Conservation (phyloP, 2,797 vertebrate genomes). For the Hoplostethus mediterraneus region DNA sequence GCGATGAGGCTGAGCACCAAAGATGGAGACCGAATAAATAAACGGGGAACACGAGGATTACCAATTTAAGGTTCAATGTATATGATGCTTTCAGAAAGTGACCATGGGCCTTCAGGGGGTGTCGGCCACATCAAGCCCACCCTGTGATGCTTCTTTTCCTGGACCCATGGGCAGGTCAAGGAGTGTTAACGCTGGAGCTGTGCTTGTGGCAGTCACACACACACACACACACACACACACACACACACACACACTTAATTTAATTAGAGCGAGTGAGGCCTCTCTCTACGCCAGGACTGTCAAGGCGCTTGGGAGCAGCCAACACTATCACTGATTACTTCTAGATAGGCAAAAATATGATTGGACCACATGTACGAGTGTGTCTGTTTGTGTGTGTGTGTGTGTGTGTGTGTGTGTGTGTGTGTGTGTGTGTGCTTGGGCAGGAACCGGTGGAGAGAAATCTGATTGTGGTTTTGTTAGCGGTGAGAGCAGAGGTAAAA, state of each 20-base stretch:
- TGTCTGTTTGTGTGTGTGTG: conserved; percentile 3
- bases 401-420: conserved; percentile 7
- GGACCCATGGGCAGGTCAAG: conserved; percentile 87
- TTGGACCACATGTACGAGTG: conserved; percentile 74
- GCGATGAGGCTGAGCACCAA: no score
- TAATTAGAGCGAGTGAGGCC: conserved; percentile 97
- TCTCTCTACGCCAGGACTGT: conserved; percentile 92
- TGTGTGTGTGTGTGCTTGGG: conserved; percentile 15
- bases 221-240: conserved; percentile 68
- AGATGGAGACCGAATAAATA: no score
- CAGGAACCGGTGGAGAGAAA: conserved; percentile 21
- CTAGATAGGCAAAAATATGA: conserved; percentile 97
- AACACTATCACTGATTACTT: conserved; percentile 98
- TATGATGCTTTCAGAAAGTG: no score
- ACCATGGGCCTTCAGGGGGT: no score
- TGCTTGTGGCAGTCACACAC: conserved; percentile 81
- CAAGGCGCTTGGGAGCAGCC: conserved; percentile 87
- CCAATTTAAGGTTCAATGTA: no score
- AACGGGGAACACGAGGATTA: no score
- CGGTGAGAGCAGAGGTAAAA: conserved; percentile 38
- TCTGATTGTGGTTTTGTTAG: conserved; percentile 50
- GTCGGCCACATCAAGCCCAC: conserved; percentile 83
- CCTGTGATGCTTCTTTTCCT: conserved; percentile 88
- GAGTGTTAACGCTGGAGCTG: conserved; percentile 89
- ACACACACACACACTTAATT: conserved; percentile 89